Base-by-base conservation (phyloP, 2,888 invertebrate genomes). In the Nomada hirtipes region DNA sequence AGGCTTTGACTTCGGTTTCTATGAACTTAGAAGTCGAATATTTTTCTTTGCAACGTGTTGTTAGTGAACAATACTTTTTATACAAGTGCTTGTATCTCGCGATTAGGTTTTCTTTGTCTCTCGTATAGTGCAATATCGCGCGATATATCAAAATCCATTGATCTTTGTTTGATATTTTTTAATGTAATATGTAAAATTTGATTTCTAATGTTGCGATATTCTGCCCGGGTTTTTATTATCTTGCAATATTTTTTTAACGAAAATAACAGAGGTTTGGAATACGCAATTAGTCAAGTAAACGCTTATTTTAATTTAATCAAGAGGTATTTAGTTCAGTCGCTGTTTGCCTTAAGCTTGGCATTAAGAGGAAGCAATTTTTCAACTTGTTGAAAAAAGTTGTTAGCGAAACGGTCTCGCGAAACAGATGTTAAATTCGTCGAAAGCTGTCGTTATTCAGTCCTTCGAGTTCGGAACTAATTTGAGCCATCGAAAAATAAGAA, bases 381-480 rank as follows among this genome's bases (percentile, higher is more conserved):
- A 44, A 76, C 4, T 36, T 53, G 20, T 23, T 2, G 57, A n/a
- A 13, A 13, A 47, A 65, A 70, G 11, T 57, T 47, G 42, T 63
- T 15, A 9, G 4, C 18, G 11, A 15, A 53, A 59, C 26, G 44
- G 18, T 53, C 23, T 13, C 44, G 11, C 2, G 53, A 29, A 61
- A 47, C 47, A 61, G 69, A 76, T 67, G 68, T 75, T 76, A 71
- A 84, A 79, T 64, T 47, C n/a, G 52, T 13, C 13, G 69, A 59
- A 70, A 69, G 20, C 60, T 50, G 60, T 61, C 52, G 70, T 70
- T 68, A 55, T 50, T 53, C 73, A 76, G 36, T 57, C 60, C 57
- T 68, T 61, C 42, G 57, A 79, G 69, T 83, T 84, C 36, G 60
- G 52, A 86, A 86, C 76, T 88, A 79, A 88, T 88, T 82, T 79